A percentile compares a stretch with the other conserved stretches of the same genome.
Evolutionary conservation across 2,888 invertebrate genomes (phyloP).

Genomic region (Sarcophaga rosellei): DNA sequence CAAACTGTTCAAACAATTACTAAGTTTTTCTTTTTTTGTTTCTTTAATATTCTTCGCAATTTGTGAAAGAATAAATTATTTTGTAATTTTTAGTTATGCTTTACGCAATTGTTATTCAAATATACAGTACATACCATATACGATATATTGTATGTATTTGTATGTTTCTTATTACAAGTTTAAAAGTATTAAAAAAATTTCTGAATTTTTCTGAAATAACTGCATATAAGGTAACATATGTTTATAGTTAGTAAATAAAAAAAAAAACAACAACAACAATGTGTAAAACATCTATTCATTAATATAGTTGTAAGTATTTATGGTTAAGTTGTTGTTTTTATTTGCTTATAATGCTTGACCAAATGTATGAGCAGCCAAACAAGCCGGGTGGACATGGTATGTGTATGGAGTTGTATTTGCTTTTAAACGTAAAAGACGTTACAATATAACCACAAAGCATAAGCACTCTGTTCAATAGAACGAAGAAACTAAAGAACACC

Average conservation of each 20-base stretch:
- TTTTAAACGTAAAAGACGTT: background rate
- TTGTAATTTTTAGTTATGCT: slow-evolving; percentile 36
- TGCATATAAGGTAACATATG: slow-evolving; percentile 40
- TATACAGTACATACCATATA: slow-evolving; percentile 31
- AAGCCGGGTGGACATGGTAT: slow-evolving; percentile 28
- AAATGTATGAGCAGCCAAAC: slow-evolving; percentile 11
- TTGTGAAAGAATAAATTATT: slow-evolving; percentile 32
- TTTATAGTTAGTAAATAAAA: slow-evolving; percentile 36
- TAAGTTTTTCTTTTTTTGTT: background rate
- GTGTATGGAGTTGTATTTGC: background rate
- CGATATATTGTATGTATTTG: background rate
- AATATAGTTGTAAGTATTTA: background rate
- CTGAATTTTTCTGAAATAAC: slow-evolving; percentile 29
- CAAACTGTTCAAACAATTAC: slow-evolving; percentile 27
- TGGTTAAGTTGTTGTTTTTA: slow-evolving; percentile 27
- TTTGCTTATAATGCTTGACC: slow-evolving; percentile 29
- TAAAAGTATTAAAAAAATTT: background rate
- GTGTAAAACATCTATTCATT: background rate
- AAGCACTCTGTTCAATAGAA: background rate
- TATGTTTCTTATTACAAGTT: background rate
- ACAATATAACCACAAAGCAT: background rate
- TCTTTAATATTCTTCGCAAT: slow-evolving; percentile 19
- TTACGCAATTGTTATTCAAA: slow-evolving; percentile 46
- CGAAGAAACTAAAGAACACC: slow-evolving; percentile 52
- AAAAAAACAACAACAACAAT: background rate